Evolutionary conservation across 2,888 invertebrate species (phyloP), one percentile per base, ranked within the genome.

Genomic region (Cephus spinipes): DNA sequence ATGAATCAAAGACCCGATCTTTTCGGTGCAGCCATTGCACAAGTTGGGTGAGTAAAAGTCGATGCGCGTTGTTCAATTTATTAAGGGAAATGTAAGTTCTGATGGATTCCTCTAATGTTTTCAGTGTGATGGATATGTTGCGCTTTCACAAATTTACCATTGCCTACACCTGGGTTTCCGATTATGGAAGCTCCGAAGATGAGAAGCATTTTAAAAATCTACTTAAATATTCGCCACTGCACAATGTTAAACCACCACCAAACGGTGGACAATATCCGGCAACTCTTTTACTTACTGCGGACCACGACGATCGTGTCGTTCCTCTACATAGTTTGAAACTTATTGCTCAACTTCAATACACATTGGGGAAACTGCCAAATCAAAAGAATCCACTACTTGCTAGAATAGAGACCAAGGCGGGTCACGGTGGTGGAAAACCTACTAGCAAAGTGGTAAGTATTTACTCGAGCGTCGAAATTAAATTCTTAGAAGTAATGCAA

Each of bases 71-170:
- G 0, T 71, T 32, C 12, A 71, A 31, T 31, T 71, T 31, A 71
- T 12, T 32, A 31, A 36, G 15, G 30, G 4, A 73, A 31, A 15
- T n/a, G 1, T 31, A 33, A 35, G 68, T 74, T 71, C 12, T 12
- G 1, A 2, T 71, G 23, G 33, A 80, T 73, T 80, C 31, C 23
- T 55, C 75, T 81, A 82, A 77, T 81, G 77, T 81, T 90, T 90
- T 76, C 92, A 98, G 98, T 23, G 99, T 99, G 1, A 93, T 99
- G 92, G 99, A 99, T 92, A 98, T 99, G 98, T 93, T 99, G 81
- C 95, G 98, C 78, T 99, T 97, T 93, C 98, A 99, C 92, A 98
- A 98, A 93, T 98, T 99, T 92, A 99, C 99, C 11, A 98, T 99
- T 89, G 99, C 99, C 0, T 96, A 97, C 92, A 97, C 98, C 73